Percentiles rank a stretch among this genome's conserved stretches.
These are phyloP conservation scores for Polyommatus icarus DNA, from an alignment of 2,888 invertebrate genomes.

Conservation along the genomic window DNA sequence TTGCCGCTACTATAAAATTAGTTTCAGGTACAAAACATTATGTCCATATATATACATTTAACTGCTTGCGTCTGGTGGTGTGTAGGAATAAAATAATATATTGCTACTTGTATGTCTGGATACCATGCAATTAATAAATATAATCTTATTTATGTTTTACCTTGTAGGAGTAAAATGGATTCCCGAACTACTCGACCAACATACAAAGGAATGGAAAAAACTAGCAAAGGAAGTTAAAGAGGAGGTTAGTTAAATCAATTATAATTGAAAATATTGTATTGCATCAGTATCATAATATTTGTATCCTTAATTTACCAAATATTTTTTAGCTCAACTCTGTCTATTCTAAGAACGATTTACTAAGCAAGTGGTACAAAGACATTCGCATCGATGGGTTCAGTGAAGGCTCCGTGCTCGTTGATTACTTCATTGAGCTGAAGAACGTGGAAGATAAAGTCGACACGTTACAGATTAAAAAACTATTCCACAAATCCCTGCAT, in stretches of 20 bases:
- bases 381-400: conserved; percentile 93
- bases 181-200: conserved; percentile 91
- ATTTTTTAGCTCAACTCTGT: conserved; percentile 88
- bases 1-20: conserved; percentile 92
- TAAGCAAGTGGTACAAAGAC: conserved; percentile 91
- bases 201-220: conserved; percentile 92
- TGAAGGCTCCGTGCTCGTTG: conserved; percentile 92
- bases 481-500: conserved; percentile 83
- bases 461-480: conserved; percentile 85
- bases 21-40: conserved; percentile 79
- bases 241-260: conserved; percentile 79
- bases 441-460: conserved; percentile 86
- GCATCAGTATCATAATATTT: background rate
- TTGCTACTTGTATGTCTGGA: background rate
- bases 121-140: background rate
- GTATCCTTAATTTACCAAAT: conserved; percentile 25
- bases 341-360: conserved; percentile 86
- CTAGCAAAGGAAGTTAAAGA: conserved; percentile 89
- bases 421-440: conserved; percentile 91
- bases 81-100: background rate
- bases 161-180: conserved; percentile 86
- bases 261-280: conserved; percentile 23
- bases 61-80: background rate
- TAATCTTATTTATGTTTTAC: background rate
- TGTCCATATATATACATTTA: background rate